These are phyloP conservation scores for Eupeodes latifasciatus DNA, from an alignment of 2,888 invertebrate species.

Conservation along the genomic window DNA sequence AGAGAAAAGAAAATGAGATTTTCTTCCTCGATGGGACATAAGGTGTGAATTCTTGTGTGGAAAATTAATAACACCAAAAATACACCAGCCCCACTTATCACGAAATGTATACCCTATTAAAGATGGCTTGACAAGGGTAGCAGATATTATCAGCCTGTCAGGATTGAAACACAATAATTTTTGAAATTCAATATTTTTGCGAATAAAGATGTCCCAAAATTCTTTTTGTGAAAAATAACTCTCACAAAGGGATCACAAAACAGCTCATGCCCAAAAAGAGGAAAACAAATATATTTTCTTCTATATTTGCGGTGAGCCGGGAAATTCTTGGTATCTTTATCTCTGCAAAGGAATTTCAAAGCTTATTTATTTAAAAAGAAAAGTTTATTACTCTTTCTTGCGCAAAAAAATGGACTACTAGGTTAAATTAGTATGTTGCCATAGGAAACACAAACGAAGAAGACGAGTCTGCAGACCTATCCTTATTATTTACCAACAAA, in stretches of 20 bases:
- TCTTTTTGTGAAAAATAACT: slow-evolving; percentile 5
- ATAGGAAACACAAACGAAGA: neutral
- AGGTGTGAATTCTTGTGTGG: slow-evolving; percentile 20
- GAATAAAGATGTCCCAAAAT: slow-evolving; percentile 3
- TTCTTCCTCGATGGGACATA: neutral
- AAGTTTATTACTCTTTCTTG: neutral
- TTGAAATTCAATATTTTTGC: slow-evolving; percentile 2
- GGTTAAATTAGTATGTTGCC: neutral
- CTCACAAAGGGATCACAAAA: neutral
- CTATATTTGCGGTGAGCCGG: neutral
- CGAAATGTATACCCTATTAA: neutral
- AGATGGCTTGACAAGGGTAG: slow-evolving; percentile 19
- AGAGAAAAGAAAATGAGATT: slow-evolving; percentile 24
- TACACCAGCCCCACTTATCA: neutral
- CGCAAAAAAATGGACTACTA: neutral
- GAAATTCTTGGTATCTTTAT: neutral
- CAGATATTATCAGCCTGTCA: neutral
- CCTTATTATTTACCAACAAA: neutral
- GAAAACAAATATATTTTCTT: neutral
- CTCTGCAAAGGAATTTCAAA: neutral
- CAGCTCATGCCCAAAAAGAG: neutral
- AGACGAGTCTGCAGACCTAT: neutral
- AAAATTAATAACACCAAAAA: slow-evolving; percentile 6
- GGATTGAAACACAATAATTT: slow-evolving; percentile 13
- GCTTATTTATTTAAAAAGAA: neutral